A percentile compares a stretch with the other conserved stretches of the same genome.
Evolutionary conservation across 2,888 invertebrate genomes (phyloP).

Genomic region (Pristionchus japonicus): DNA sequence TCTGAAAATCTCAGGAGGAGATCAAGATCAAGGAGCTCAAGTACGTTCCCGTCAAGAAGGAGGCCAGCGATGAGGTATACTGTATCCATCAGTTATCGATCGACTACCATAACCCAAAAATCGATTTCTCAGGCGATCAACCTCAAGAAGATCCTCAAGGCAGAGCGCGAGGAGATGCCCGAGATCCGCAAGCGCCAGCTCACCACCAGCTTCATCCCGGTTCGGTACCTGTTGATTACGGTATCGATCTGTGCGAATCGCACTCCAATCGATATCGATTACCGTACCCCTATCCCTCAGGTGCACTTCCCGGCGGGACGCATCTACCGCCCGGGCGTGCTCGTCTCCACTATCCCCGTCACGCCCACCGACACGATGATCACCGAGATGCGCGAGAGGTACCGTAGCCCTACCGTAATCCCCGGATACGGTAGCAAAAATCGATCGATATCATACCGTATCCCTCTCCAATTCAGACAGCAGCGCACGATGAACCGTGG

Average conservation of each 20-base stretch:
- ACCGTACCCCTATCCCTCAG: neutral
- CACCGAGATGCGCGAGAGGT: neutral
- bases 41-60: neutral
- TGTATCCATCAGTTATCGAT: too few relatives aligned
- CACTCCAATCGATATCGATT: neutral
- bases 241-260: neutral
- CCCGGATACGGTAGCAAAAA: neutral
- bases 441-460: neutral
- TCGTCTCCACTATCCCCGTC: neutral
- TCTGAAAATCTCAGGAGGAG: neutral
- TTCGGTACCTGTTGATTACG: neutral
- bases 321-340: neutral
- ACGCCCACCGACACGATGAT: neutral
- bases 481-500: neutral
- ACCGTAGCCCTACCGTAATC: neutral
- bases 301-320: neutral
- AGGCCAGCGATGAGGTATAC: neutral
- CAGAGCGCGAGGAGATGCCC: conserved; percentile 2
- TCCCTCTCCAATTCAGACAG: neutral
- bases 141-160: neutral
- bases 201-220: neutral
- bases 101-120: too few relatives aligned
- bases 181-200: neutral
- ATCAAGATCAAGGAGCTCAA: neutral
- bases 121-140: neutral